A percentile compares a stretch with the other conserved stretches of the same genome.
These are phyloP conservation scores for Crepidodera aurea DNA, from an alignment of 2,888 invertebrate species.

Conservation along the genomic window DNA sequence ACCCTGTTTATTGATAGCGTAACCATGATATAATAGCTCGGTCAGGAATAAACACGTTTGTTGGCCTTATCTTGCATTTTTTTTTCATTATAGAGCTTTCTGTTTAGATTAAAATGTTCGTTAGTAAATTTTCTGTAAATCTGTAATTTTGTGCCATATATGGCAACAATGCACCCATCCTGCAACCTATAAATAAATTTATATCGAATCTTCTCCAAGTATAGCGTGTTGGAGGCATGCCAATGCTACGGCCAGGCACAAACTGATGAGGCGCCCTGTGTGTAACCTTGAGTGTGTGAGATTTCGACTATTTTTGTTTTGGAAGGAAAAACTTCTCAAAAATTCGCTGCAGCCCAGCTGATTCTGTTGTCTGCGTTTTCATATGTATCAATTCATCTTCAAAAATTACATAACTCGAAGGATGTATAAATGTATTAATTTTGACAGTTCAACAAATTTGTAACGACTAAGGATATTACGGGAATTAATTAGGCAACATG, in stretches of 20 bases:
- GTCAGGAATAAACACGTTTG: no score
- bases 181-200: conserved; percentile 73
- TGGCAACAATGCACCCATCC: conserved; percentile 29
- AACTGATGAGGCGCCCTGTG: conserved; percentile 31
- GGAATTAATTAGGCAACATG: not conserved
- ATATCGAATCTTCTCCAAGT: conserved; percentile 84
- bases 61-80: no score
- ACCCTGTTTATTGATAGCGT: no score
- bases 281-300: conserved; percentile 26
- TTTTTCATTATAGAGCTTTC: no score
- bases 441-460: not conserved
- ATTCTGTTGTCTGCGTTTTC: conserved; percentile 8
- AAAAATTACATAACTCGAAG: not conserved
- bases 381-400: not conserved
- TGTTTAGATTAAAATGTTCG: not conserved
- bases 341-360: conserved; percentile 21
- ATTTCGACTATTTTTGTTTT: conserved; percentile 25
- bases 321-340: conserved; percentile 17
- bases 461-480: not conserved
- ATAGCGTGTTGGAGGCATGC: conserved; percentile 83
- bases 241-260: conserved; percentile 62
- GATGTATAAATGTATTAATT: conserved; percentile 5
- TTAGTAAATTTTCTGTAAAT: not conserved
- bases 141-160: conserved; percentile 12
- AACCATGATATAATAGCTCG: no score